These are phyloP conservation scores for Physeter macrocephalus DNA, from an alignment of 2,113 vertebrate species.

Conservation along the genomic window DNA sequence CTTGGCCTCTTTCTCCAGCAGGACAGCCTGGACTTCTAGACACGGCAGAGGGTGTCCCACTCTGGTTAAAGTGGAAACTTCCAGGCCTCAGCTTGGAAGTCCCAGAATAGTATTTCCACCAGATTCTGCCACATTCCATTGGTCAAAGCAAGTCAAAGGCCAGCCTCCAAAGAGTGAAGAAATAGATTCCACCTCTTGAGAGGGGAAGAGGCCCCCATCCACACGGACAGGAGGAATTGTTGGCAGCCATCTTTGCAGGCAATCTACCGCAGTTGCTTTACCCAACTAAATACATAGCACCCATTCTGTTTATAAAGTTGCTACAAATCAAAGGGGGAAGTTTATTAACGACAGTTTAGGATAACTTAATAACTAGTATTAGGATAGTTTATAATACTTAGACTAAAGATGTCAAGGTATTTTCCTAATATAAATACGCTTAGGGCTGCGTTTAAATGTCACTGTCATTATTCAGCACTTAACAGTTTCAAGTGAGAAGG, in stretches of 20 bases:
- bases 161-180: neutral
- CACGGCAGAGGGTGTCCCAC: neutral
- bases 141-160: neutral
- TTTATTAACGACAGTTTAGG: neutral
- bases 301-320: neutral
- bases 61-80: neutral
- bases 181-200: neutral
- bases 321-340: neutral
- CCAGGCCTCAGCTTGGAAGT: neutral
- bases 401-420: neutral
- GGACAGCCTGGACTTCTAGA: neutral
- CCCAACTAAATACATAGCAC: neutral
- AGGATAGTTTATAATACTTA: neutral
- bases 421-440: neutral
- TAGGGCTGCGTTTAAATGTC: neutral
- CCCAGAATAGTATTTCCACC: neutral
- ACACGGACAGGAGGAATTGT: neutral
- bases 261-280: neutral
- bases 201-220: rapidly evolving
- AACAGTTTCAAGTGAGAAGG: neutral
- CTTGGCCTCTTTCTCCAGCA: neutral
- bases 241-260: neutral
- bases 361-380: neutral
- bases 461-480: neutral
- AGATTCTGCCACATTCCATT: neutral